A percentile compares a stretch with the other conserved stretches of the same genome.
Evolutionary conservation across 2,888 invertebrate species (phyloP).

Genomic region (Andrena bucephala): DNA sequence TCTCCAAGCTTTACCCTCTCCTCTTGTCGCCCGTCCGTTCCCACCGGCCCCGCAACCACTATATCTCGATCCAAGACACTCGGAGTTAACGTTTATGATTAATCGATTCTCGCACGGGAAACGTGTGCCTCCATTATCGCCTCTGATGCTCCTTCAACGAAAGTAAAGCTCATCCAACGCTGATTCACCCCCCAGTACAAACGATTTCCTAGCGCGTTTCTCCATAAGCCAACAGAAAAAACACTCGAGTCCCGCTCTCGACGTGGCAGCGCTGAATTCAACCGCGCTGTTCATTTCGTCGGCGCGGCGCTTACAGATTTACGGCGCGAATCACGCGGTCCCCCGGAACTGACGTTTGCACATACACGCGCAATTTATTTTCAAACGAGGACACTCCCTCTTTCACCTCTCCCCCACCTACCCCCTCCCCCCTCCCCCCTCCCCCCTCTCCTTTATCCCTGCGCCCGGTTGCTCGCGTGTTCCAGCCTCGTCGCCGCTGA

Average conservation of each 20-base stretch:
- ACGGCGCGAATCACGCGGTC: conserved; percentile 50
- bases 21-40: conserved; percentile 4
- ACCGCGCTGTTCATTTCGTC: conserved; percentile 78
- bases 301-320: conserved; percentile 66
- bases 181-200: not conserved
- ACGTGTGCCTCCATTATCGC: too few relatives aligned
- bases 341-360: conserved; percentile 46
- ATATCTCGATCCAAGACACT: conserved; percentile 9
- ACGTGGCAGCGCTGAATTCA: conserved; percentile 18
- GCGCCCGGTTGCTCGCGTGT: conserved; percentile 7
- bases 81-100: conserved; percentile 78
- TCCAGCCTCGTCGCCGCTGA: conserved; percentile 28
- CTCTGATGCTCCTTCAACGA: too few relatives aligned
- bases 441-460: too few relatives aligned
- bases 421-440: too few relatives aligned
- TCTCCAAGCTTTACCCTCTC: conserved; percentile 43
- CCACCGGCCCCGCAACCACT: conserved; percentile 15
- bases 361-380: conserved; percentile 59
- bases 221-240: not conserved
- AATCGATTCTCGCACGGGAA: conserved; percentile 42
- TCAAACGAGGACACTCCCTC: conserved; percentile 45
- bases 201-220: not conserved
- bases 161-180: not conserved
- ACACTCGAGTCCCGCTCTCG: not conserved
- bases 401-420: not conserved